Evolutionary conservation across 2,113 vertebrate genomes (phyloP), one percentile per base, ranked within the genome.

Genomic region (Coptodon rendalli): DNA sequence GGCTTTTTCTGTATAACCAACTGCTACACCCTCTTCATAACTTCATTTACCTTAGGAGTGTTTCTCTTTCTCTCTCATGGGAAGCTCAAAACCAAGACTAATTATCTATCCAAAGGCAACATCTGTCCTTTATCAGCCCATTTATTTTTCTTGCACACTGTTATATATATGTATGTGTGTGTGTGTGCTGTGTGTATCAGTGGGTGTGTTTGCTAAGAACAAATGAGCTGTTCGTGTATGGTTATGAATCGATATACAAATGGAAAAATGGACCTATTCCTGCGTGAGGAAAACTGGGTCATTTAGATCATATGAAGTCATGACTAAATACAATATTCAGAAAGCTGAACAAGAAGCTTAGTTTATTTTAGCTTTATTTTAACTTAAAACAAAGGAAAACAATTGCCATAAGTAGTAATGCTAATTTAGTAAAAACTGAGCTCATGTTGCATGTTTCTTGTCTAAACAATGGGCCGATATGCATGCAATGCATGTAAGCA

Each of bases 51-150:
- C 71, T 13, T 50, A 34, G 56, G 31, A 81, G 71, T 91, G 90
- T 93, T 66, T 95, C 86, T 93, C 86, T 48, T 93, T 91, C 81
- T 57, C 82, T 85, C 93, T 88, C 91, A 53, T 16, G 90, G 90
- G 92, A 91, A 80, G 78, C 84, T 78, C 13, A 80, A 89, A 86
- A 82, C 87, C 89, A 50, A 84, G 66, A 76, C 87, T 86, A 91
- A 93, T 93, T 86, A 88, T 81, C 84, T 91, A 59, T 93, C 89
- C 84, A 87, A 81, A 89, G 54, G 86, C 93, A 92, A 83, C 92
- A 90, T 93, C 90, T 92, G 91, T 91, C 87, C 84, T 93, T 90
- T 93, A 94, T 94, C 89, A 89, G 80, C 36, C 80, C 34, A 93
- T 93, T 89, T 87, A 83, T 94, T 95, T 94, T 93, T 79, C 71